Percentiles rank a stretch among this genome's conserved stretches.
phyloP scores from a whole-genome alignment of 2,797 vertebrate species.

The Halcyon chelicuti region DNA sequence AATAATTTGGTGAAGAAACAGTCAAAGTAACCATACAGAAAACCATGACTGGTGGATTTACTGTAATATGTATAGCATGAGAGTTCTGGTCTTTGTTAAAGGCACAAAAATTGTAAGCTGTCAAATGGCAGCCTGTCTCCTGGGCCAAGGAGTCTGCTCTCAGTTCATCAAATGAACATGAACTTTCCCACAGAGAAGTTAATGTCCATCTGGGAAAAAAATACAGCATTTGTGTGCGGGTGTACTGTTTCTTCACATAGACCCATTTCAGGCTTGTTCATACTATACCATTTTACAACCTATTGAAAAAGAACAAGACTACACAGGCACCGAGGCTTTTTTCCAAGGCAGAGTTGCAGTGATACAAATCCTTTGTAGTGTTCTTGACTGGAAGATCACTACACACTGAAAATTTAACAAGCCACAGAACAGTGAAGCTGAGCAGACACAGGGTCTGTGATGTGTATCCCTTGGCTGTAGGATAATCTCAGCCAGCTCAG shows the following conservation, averaged over 20 bases:
- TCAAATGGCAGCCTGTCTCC: background rate
- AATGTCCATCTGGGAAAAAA: background rate
- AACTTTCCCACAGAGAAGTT: background rate
- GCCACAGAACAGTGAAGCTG: background rate
- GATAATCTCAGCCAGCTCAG: background rate
- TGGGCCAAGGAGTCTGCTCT: background rate
- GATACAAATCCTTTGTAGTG: background rate
- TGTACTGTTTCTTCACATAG: background rate
- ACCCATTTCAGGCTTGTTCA: background rate
- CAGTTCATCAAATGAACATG: background rate
- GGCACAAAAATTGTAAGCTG: background rate
- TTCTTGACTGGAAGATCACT: background rate
- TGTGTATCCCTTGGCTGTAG: rapidly evolving
- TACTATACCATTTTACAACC: background rate
- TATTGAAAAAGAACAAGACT: background rate
- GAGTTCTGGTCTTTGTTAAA: background rate
- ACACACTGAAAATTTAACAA: background rate
- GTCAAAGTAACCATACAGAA: background rate
- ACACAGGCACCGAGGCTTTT: background rate
- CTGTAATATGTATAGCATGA: background rate
- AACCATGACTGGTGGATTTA: background rate
- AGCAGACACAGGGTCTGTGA: rapidly evolving
- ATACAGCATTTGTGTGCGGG: background rate
- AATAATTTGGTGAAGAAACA: background rate
- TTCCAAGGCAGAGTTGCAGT: background rate